Evolutionary conservation across 1,140 invertebrate genomes (phyloP).

Genomic region (Homalodisca vitripennis): DNA sequence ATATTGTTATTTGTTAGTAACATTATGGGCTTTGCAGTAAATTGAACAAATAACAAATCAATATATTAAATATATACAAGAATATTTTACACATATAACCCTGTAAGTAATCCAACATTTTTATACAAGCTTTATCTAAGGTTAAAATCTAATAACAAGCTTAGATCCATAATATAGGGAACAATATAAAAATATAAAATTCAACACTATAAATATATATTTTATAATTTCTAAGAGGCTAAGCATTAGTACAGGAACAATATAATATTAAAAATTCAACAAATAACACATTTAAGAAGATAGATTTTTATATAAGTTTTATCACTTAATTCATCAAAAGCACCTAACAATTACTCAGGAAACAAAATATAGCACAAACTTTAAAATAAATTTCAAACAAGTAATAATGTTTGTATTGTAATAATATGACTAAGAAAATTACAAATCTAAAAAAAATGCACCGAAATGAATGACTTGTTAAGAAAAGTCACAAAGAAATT

Average conservation of each 20-base stretch:
- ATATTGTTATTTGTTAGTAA: no score
- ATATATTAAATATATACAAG: not conserved
- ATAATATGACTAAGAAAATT: not conserved
- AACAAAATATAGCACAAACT: not conserved
- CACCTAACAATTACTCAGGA: not conserved
- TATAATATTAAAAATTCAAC: not conserved
- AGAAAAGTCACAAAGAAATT: not conserved
- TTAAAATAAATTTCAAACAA: not conserved
- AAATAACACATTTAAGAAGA: no score
- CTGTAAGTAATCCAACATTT: conserved; percentile 3
- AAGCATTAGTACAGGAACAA: conserved; percentile 15
- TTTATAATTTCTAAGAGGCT: not conserved
- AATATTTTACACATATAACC: not conserved
- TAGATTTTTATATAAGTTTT: not conserved
- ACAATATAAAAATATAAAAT: conserved; percentile 25
- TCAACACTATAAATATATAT: conserved; percentile 17
- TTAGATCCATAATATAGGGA: not conserved
- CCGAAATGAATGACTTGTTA: not conserved
- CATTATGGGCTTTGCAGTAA: no score
- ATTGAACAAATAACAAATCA: no score
- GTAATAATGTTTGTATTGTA: not conserved
- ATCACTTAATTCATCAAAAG: not conserved
- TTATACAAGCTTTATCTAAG: not conserved
- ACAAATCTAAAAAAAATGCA: not conserved
- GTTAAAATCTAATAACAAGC: not conserved